Percentiles rank a stretch among this genome's conserved stretches.
Conservation (phyloP, 1,140 invertebrate species). For the Eumaeus atala region DNA sequence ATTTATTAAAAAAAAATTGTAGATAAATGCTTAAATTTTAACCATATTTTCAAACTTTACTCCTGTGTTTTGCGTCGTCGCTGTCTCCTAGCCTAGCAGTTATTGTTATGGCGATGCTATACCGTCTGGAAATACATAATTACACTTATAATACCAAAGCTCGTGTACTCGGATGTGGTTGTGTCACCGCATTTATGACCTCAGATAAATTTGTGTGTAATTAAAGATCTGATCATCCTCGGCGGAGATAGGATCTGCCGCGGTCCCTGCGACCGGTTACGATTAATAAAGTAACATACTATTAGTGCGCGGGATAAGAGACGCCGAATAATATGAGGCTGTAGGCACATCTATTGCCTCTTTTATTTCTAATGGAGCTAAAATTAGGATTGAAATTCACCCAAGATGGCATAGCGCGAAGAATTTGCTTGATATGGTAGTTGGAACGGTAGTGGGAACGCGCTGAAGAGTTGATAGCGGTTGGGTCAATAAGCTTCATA, state of each 20-base stretch:
- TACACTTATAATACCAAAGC: constrained; percentile 35
- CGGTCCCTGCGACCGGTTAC: constrained; percentile 7
- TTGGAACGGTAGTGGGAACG: too few species aligned
- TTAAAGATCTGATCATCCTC: constrained; percentile 6
- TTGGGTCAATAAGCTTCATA: too few species aligned
- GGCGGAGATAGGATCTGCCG: constrained; percentile 10
- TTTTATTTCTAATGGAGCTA: too few species aligned
- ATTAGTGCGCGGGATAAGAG: too few species aligned
- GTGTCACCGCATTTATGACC: constrained; percentile 24
- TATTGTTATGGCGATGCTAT: constrained; percentile 32
- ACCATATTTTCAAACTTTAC: neutral
- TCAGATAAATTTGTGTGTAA: constrained; percentile 16
- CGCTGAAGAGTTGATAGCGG: too few species aligned
- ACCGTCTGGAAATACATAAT: constrained; percentile 34
- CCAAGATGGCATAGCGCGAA: too few species aligned
- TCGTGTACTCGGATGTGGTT: constrained; percentile 17
- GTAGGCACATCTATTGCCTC: too few species aligned
- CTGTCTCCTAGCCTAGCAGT: constrained; percentile 25
- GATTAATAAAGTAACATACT: constrained; percentile 5
- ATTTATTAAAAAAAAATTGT: too few species aligned
- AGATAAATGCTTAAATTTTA: too few species aligned
- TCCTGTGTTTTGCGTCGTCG: neutral
- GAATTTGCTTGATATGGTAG: too few species aligned
- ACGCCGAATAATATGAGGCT: too few species aligned
- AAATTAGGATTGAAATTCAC: too few species aligned